phyloP scores from a whole-genome alignment of 2,113 vertebrate genomes.

The Amphiprion percula region DNA sequence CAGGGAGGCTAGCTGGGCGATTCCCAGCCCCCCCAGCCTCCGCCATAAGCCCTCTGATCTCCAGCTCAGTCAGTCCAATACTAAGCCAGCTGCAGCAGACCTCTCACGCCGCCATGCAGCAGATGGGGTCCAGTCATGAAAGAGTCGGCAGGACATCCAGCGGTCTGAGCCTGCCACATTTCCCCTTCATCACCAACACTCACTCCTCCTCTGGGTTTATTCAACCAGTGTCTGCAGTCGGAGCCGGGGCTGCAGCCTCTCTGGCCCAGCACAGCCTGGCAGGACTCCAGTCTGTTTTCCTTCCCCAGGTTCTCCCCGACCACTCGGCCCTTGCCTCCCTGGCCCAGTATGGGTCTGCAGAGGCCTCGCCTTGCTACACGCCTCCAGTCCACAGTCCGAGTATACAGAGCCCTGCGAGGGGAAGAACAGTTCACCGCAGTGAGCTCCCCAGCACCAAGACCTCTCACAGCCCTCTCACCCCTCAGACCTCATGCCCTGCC shows the following conservation, averaged over 20 bases:
- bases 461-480: constrained; percentile 84
- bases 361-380: constrained; percentile 85
- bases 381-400: constrained; percentile 87
- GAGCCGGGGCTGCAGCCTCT: constrained; percentile 76
- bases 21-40: constrained; percentile 76
- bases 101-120: constrained; percentile 79
- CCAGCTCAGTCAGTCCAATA: constrained; percentile 85
- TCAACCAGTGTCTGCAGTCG: constrained; percentile 71
- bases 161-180: constrained; percentile 81
- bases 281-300: constrained; percentile 84
- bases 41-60: constrained; percentile 83
- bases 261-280: constrained; percentile 85
- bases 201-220: constrained; percentile 81
- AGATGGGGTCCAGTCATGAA: constrained; percentile 80
- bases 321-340: constrained; percentile 85
- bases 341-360: constrained; percentile 82
- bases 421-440: constrained; percentile 83
- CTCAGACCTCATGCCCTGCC: constrained; percentile 81
- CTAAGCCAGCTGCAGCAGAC: constrained; percentile 88
- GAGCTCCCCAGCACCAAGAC: constrained; percentile 79
- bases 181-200: constrained; percentile 82
- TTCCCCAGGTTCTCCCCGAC: constrained; percentile 86
- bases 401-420: constrained; percentile 86
- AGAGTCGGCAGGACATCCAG: constrained; percentile 81
- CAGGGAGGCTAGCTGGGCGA: constrained; percentile 62